Evolutionary conservation across 1,140 invertebrate genomes (phyloP), one percentile per base, ranked within the genome.

Genomic region (Zaprionus inermis): DNA sequence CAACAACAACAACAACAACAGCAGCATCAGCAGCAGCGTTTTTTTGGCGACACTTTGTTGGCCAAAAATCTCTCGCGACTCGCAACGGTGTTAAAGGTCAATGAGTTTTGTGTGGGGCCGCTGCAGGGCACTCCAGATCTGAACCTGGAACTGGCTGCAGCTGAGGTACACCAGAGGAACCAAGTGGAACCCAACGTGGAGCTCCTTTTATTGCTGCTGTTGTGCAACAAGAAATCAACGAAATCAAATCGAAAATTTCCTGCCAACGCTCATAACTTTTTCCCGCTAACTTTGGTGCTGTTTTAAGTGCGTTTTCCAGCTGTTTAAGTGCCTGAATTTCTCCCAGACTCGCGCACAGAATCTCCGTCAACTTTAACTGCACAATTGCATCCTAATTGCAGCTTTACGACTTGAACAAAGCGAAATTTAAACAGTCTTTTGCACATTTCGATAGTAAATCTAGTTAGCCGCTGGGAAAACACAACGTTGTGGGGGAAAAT

Each of bases 31-130:
- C 28, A 20, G 41, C 24, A 65, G 9, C 44, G 69, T 80, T 72
- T 54, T 61, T 38, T 75, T 88, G 83, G 83, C 76, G 83, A 86
- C 83, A 86, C 76, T 83, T 86, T 86, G 86, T 68, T 55, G 22
- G 72, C n/a, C 68, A 24, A 34, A 51, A 65, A 71, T 64, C 67
- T 71, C 30, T 70, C 59, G 52, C 38, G 20, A 36, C 34, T 14
- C 16, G 20, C 64, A 34, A n/a, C 49, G 38, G 78, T 81, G 82
- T 86, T 82, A 86, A 86, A 86, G 82, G 82, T 86, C 82, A 86
- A 86, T 86, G 83, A 86, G 82, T 86, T 74, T 74, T 55, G 46
- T 76, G 60, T 51, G 63, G 67, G 41, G 68, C 52, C 52, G 30
- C 30, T 32, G 69, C 66, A 63, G 75, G 75, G 80, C 84, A 85